These are phyloP conservation scores for Apotomis betuletana DNA, from an alignment of 2,888 invertebrate species.

Conservation along the genomic window DNA sequence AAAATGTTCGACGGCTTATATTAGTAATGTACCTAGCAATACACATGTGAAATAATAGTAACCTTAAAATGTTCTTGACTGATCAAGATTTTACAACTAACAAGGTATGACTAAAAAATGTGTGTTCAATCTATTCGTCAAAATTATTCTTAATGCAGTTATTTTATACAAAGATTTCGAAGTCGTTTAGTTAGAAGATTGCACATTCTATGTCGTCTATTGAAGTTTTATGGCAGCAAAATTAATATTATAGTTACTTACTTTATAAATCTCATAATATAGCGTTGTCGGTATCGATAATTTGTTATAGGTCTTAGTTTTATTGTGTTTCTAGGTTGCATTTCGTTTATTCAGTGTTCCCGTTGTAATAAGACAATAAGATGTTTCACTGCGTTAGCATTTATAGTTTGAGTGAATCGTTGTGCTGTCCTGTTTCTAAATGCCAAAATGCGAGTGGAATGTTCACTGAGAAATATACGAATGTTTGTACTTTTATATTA, in stretches of 20 bases:
- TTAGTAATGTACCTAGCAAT: background rate
- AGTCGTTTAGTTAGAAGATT: slow-evolving; percentile 12
- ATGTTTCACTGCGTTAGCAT: slow-evolving; percentile 64
- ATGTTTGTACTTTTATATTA: slow-evolving; percentile 81
- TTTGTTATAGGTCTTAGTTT: slow-evolving; percentile 17
- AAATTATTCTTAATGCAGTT: slow-evolving; percentile 3
- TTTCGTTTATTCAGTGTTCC: slow-evolving; percentile 42
- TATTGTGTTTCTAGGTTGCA: slow-evolving; percentile 40
- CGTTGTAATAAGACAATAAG: slow-evolving; percentile 57
- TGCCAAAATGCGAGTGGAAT: slow-evolving; percentile 49
- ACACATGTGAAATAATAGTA: slow-evolving; percentile 14
- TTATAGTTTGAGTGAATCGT: slow-evolving; percentile 60
- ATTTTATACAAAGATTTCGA: slow-evolving; percentile 9
- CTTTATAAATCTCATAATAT: slow-evolving; percentile 25
- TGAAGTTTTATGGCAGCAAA: slow-evolving; percentile 21
- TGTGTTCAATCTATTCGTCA: slow-evolving; percentile 9
- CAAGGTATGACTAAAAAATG: slow-evolving; percentile 5
- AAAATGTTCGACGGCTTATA: slow-evolving; percentile 19
- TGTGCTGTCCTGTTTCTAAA: slow-evolving; percentile 40
- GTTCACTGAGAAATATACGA: slow-evolving; percentile 58
- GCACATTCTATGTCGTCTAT: slow-evolving; percentile 3
- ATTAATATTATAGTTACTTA: slow-evolving; percentile 16
- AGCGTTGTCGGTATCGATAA: slow-evolving; percentile 10
- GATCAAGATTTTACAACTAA: slow-evolving; percentile 11
- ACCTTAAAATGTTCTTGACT: slow-evolving; percentile 22